Evolutionary conservation across 2,797 vertebrate species (phyloP).

Genomic region (Gila robusta): DNA sequence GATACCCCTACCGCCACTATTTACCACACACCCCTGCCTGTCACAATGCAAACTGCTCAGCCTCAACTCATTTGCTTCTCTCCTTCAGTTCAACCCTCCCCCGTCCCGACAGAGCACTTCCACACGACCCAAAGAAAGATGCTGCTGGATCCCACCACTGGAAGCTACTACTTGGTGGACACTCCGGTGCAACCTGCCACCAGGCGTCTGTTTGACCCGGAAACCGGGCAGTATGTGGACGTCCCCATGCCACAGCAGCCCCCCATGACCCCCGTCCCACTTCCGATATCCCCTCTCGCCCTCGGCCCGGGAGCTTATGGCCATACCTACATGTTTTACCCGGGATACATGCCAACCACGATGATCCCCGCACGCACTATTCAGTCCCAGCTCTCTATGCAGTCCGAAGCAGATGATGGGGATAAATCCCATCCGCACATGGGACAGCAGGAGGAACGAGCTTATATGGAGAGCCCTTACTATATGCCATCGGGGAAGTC

Average conservation of each 20-base stretch:
- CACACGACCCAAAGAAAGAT: constrained; percentile 91
- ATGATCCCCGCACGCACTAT: constrained; percentile 79
- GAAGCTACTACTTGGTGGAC: constrained; percentile 95
- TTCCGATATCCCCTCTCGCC: constrained; percentile 84
- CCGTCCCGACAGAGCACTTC: constrained; percentile 77
- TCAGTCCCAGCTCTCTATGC: constrained; percentile 75
- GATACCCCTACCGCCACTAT: constrained; percentile 80
- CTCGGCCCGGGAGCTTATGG: constrained; percentile 86
- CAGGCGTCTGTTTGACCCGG: constrained; percentile 92
- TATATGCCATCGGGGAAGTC: constrained; percentile 86
- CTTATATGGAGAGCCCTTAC: constrained; percentile 87
- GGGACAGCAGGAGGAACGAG: constrained; percentile 69
- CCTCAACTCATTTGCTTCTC: constrained; percentile 85
- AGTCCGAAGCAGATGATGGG: constrained; percentile 63
- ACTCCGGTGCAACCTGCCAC: constrained; percentile 86
- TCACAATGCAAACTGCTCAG: constrained; percentile 76
- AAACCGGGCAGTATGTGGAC: constrained; percentile 95
- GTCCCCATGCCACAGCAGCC: constrained; percentile 84
- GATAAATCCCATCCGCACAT: constrained; percentile 67
- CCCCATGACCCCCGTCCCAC: constrained; percentile 68
- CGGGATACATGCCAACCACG: constrained; percentile 78
- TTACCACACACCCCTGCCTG: constrained; percentile 82
- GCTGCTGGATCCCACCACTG: constrained; percentile 93
- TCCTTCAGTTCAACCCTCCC: constrained; percentile 74
- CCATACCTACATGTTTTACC: constrained; percentile 93